Evolutionary conservation across 2,888 invertebrate species (phyloP), one percentile per base, ranked within the genome.

Genomic region (Sinelater perroti): DNA sequence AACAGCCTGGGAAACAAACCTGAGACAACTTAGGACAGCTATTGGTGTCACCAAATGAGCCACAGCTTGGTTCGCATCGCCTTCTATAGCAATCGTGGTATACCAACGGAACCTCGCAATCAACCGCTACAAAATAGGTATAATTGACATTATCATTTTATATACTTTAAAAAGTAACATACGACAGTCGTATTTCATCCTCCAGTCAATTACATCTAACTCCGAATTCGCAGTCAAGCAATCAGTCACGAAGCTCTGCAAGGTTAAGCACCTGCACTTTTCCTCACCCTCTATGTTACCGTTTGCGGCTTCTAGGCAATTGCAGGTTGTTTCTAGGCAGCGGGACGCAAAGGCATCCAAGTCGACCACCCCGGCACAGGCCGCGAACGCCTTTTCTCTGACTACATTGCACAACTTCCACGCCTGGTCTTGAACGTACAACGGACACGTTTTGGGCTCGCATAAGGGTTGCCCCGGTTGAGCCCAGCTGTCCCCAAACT

Each of bases 1-100:
- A 93, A 75, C 93, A 93, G 46, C 93, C 93, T 0, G 91, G 85
- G 79, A 88, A 89, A 76, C 92, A 93, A 35, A 84, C 82, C 21
- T 88, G 85, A n/a, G 84, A 82, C 59, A 86, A 79, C 13, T 80
- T 73, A 0, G 88, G 86, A 64, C 91, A 91, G 0, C 82, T 77
- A 38, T 84, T 83, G 8, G 81, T 76, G 58, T 84, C 80, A 40
- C 83, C 73, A 24, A 85, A 70, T 46, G 85, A 83, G 33, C 86
- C 82, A 73, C 95, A 95, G 0, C 88, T 85, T 1, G 88, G 86
- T 74, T 93, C 92, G 77, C 95, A 95, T 55, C 85, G 82, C 53
- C 85, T 84, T 67, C 88, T 86, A 79, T 87, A 93, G 74, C 93
- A 93, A 74, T 93, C 93, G 67, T 87, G 85, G 75, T 91, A 89